Evolutionary conservation across 2,113 vertebrate genomes (phyloP).

Genomic region (Grallaria varia): DNA sequence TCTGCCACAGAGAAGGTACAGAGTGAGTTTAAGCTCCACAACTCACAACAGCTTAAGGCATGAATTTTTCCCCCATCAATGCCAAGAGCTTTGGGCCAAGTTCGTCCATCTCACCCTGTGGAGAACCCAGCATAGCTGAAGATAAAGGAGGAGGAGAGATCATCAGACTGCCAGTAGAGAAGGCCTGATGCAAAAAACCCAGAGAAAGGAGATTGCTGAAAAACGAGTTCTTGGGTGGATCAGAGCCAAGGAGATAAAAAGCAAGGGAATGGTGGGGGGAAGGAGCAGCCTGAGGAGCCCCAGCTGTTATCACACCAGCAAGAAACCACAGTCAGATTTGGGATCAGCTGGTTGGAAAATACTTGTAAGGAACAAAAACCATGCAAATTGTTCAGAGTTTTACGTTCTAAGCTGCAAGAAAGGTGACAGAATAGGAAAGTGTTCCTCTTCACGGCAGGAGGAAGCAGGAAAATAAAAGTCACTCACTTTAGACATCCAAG

Average conservation of each 20-base stretch:
- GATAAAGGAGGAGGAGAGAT: neutral
- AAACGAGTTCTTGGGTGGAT: constrained; percentile 13
- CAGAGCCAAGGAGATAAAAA: constrained; percentile 31
- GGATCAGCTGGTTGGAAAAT: neutral
- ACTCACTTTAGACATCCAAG: neutral
- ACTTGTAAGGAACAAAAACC: neutral
- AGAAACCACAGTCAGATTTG: neutral
- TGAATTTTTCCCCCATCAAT: neutral
- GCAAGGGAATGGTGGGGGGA: neutral
- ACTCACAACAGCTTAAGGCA: neutral
- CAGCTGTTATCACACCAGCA: neutral
- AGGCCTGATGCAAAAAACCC: neutral
- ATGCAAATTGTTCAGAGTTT: neutral
- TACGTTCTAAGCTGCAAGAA: neutral
- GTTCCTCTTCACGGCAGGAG: neutral
- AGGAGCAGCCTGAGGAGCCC: neutral
- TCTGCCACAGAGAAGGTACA: neutral
- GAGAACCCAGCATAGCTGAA: neutral
- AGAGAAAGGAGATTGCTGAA: neutral
- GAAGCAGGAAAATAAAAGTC: neutral
- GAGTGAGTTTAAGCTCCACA: accelerated
- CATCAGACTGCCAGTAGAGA: neutral
- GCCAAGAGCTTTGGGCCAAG: neutral
- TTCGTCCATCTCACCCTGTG: neutral
- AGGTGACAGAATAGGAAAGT: neutral